Evolutionary conservation across 2,113 vertebrate genomes (phyloP), one percentile per base, ranked within the genome.

Genomic region (Stigmatopora argus): DNA sequence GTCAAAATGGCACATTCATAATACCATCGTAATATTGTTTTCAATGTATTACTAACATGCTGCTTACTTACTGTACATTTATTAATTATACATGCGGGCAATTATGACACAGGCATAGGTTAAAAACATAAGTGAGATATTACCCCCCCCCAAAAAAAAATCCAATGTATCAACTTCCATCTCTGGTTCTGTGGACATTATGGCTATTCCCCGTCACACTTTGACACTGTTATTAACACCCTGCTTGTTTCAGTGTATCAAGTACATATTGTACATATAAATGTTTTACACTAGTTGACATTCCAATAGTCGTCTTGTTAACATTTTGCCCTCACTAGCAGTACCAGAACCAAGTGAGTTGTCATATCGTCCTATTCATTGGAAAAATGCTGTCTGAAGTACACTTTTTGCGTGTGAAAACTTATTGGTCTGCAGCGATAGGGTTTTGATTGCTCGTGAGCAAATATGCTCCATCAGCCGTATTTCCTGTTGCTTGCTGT

Each of bases 391-490:
- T 23, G 9, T 53, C 19, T 52, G 51, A 53, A 21, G 51, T 53
- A 11, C n/a, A 12, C 11, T 21, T 12, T 55, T 23, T 55, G 12
- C 14, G n/a, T 8, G 38, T 31, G 12, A 61, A 61, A n/a, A 45
- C 41, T 7, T 61, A 45, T 61, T 46, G 5, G 7, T 66, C 23
- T 11, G 68, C 59, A 7, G 56, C 19, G 38, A 18, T 31, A 10
- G 26, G 46, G 41, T 9, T 17, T 53, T 61, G 52, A 53, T 72
- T 71, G 66, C 77, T 75, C n/a, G 4, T 38, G 47, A 77, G 76
- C 74, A 21, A 14, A 65, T 56, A 45, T 26, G 46, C 74, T 73
- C 67, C 64, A 65, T 62, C 62, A 63, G 57, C 70, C 64, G 70
- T 23, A 57, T 10, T 58, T 68, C 66, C 48, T 48, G 38, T 44